Conservation (phyloP, 2,113 vertebrate genomes). For the Oceanites oceanicus region DNA sequence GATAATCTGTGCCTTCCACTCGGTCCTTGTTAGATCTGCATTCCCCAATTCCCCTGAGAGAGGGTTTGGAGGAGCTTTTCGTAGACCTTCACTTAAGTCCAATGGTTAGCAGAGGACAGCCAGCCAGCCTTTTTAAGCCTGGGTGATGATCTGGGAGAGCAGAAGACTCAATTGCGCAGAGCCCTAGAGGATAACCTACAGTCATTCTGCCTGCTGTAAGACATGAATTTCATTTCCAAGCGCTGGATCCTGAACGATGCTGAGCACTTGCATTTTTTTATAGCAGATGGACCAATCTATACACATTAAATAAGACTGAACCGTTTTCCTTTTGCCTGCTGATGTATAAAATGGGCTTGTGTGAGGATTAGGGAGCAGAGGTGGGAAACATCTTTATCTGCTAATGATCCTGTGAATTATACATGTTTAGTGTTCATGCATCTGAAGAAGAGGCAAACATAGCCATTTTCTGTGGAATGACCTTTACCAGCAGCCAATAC, state of each 20-base stretch:
- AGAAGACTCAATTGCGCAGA: neutral
- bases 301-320: neutral
- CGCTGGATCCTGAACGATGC: neutral
- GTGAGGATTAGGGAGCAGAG: constrained; percentile 30
- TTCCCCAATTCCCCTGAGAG: neutral
- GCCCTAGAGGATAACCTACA: neutral
- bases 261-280: neutral
- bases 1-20: neutral
- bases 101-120: neutral
- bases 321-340: constrained; percentile 16
- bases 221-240: neutral
- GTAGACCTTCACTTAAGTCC: neutral
- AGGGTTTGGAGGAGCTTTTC: neutral
- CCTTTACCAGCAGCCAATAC: constrained; percentile 62
- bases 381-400: constrained; percentile 51
- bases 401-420: constrained; percentile 63
- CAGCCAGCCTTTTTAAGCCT: neutral
- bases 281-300: neutral
- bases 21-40: accelerated
- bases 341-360: neutral
- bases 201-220: neutral
- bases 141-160: neutral
- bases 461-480: constrained; percentile 42
- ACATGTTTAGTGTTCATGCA: constrained; percentile 44
- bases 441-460: constrained; percentile 50